Percentiles rank a stretch among this genome's conserved stretches.
Conservation (phyloP, 2,113 vertebrate genomes). For the Gulo gulo region DNA sequence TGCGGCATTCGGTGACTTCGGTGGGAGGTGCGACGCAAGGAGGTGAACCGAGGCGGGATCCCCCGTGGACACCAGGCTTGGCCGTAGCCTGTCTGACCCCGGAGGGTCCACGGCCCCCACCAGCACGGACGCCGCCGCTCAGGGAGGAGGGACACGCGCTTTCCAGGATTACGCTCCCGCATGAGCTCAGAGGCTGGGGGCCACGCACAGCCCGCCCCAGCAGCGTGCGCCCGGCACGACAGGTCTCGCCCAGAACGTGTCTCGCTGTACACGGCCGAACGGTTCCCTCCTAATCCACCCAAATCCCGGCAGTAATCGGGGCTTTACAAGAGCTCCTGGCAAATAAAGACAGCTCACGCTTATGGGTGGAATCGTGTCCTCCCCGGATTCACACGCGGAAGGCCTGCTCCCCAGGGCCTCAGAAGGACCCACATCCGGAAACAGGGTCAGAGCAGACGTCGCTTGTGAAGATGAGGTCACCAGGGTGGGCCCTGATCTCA, state of each 20-base stretch:
- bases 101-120: background rate
- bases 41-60: background rate
- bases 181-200: background rate
- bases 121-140: background rate
- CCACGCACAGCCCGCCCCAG: background rate
- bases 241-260: background rate
- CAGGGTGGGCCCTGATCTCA: background rate
- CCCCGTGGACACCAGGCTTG: background rate
- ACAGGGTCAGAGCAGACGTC: accelerated
- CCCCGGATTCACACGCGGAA: background rate
- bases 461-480: background rate
- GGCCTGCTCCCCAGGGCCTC: background rate
- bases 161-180: background rate
- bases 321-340: background rate
- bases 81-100: background rate
- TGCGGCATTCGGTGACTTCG: background rate
- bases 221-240: background rate
- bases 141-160: background rate
- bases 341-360: background rate
- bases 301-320: background rate
- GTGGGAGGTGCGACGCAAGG: background rate
- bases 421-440: background rate
- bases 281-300: background rate
- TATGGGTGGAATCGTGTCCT: background rate
- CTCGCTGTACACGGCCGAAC: accelerated